Conservation (phyloP, 2,797 vertebrate genomes). For the Neolamprologus multifasciatus region DNA sequence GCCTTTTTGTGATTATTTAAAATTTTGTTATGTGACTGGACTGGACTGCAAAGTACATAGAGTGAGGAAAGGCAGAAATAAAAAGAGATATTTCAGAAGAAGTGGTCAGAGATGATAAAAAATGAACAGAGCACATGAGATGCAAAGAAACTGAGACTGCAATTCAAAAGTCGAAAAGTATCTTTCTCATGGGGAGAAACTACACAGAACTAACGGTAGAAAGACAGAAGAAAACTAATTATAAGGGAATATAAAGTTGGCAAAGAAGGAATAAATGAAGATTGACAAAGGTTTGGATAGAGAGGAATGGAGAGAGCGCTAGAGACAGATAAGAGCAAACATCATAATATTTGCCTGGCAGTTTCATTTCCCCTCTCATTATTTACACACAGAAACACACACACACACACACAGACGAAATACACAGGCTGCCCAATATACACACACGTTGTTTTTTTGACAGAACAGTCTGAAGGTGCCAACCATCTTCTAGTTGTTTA, state of each 20-base stretch:
- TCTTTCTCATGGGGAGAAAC: background rate
- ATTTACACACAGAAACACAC: conserved; percentile 6
- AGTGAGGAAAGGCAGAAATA: background rate
- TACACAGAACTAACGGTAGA: background rate
- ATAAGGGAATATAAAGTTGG: background rate
- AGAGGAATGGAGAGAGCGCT: background rate
- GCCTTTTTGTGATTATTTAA: background rate
- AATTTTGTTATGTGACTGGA: background rate
- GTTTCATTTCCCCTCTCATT: conserved; percentile 10
- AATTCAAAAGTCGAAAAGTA: background rate
- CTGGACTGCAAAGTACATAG: background rate
- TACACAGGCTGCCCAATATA: background rate
- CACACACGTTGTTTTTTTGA: background rate
- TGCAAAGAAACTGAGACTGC: background rate
- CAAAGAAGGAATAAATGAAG: background rate
- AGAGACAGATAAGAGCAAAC: conserved; percentile 19
- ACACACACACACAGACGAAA: background rate
- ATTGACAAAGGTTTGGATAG: background rate
- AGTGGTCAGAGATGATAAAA: background rate
- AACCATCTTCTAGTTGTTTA: conserved; percentile 21
- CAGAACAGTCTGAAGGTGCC: background rate
- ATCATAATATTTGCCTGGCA: conserved; percentile 31
- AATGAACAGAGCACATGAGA: background rate
- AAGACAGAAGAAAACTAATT: background rate
- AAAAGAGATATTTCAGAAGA: background rate